Base-by-base conservation (phyloP, 2,888 invertebrate genomes). In the Hypolimnas misippus region DNA sequence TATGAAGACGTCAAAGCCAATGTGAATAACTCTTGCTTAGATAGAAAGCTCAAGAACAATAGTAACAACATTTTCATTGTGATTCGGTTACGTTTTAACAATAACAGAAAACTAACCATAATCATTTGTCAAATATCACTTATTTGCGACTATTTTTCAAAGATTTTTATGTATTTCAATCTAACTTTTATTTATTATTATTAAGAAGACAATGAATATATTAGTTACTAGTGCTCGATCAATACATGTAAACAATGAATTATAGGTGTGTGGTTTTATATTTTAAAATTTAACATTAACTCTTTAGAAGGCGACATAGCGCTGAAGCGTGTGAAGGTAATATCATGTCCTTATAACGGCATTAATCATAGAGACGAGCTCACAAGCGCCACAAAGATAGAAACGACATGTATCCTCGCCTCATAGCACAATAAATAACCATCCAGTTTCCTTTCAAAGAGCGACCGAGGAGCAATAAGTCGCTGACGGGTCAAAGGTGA, bases 401-500 rank as follows among this genome's bases (percentile, higher is more conserved):
- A 82, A 83, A 83, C 84, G 86, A 89, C 87, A 85, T 81, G 83
- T 84, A 89, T 89, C 87, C 87, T 79, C 80, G 79, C 81, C 85
- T 81, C 79, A 74, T 71, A 78, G 81, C 80, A 84, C 85, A 84
- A 92, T 91, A 90, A 91, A 92, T 92, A 89, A 89, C 89, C 86
- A 86, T 81, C 84, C 85, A 85, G 89, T 87, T 87, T 87, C 84
- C 88, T 89, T 90, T 90, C 89, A 89, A 87, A 90, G 89, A 85
- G 83, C 82, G 84, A 76, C 87, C 87, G 89, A 84, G 86, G 84
- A 88, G 90, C 87, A 87, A 92, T 90, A 90, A 91, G 91, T 91
- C 87, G 86, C 84, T 79, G 82, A 81, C 84, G 87, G 91, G 92
- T 90, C 90, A 91, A 77, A 91, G 92, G 91, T 92, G 91, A 91